Evolutionary conservation across 2,797 vertebrate species (phyloP).

Genomic region (Adrianichthys oophorus): DNA sequence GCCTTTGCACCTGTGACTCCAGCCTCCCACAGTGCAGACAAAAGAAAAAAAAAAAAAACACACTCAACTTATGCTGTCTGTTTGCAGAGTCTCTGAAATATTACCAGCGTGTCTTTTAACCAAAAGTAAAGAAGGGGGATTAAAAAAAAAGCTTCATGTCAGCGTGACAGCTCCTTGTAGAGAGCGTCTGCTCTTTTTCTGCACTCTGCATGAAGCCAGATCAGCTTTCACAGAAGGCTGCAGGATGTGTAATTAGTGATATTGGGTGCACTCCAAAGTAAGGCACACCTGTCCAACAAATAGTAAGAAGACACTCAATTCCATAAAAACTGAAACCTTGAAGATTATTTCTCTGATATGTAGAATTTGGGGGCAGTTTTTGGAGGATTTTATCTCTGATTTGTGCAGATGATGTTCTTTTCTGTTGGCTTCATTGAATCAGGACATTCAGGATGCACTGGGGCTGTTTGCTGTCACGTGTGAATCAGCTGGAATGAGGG

Average conservation of each 20-base stretch:
- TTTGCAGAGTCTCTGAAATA: constrained; percentile 62
- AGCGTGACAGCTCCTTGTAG: constrained; percentile 59
- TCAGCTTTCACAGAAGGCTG: constrained; percentile 51
- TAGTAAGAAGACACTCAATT: background rate
- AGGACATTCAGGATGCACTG: too few relatives aligned
- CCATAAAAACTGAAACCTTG: background rate
- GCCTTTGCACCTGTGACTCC: constrained; percentile 63
- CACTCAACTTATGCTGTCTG: constrained; percentile 62
- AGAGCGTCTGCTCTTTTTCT: constrained; percentile 40
- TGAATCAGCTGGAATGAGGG: too few relatives aligned
- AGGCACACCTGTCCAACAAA: constrained; percentile 1
- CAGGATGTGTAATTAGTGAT: constrained; percentile 31
- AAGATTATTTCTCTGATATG: background rate
- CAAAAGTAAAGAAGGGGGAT: constrained; percentile 35
- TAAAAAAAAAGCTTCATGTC: constrained; percentile 49
- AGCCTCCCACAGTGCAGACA: constrained; percentile 47
- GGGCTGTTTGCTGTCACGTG: too few relatives aligned
- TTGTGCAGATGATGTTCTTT: too few relatives aligned
- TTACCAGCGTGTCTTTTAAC: constrained; percentile 55
- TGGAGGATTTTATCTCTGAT: too few relatives aligned
- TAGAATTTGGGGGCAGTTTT: too few relatives aligned
- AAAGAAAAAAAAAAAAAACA: constrained; percentile 50
- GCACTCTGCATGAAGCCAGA: constrained; percentile 36
- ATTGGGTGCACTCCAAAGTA: constrained; percentile 28
- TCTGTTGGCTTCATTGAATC: too few relatives aligned